phyloP scores from a whole-genome alignment of 1,140 invertebrate species.

The Metopolophium dirhodum region DNA sequence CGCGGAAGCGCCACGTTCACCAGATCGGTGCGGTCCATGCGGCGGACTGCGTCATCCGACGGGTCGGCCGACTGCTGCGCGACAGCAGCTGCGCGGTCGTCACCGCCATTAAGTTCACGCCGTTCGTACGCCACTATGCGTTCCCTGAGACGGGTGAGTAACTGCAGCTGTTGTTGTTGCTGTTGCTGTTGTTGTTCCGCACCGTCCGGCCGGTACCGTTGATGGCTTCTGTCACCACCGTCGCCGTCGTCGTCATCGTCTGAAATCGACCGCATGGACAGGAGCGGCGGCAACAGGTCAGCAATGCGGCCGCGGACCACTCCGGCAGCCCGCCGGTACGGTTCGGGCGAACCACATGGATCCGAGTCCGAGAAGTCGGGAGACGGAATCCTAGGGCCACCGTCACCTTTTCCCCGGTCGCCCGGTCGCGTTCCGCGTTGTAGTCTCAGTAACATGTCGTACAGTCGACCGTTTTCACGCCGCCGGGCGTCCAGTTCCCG shows the following conservation, averaged over 20 bases:
- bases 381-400: neutral
- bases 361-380: neutral
- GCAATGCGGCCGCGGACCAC: neutral
- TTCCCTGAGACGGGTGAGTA: conserved; percentile 20
- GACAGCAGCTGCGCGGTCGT: neutral
- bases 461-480: conserved; percentile 28
- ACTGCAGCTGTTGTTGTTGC: neutral
- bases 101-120: neutral
- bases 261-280: neutral
- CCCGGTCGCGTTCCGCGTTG: neutral
- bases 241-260: neutral
- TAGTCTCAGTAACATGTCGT: conserved; percentile 14
- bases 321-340: neutral
- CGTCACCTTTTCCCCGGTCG: neutral
- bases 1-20: conserved; percentile 35
- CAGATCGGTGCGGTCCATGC: conserved; percentile 10
- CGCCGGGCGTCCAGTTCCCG: neutral
- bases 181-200: neutral
- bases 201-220: neutral
- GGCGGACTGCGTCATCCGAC: neutral
- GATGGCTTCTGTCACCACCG: neutral
- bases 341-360: neutral
- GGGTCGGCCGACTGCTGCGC: too few species aligned
- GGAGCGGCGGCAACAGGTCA: conserved; percentile 26
- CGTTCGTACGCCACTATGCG: conserved; percentile 40